Evolutionary conservation across 2,113 vertebrate species (phyloP), one percentile per base, ranked within the genome.

Genomic region (Oncorhynchus keta): DNA sequence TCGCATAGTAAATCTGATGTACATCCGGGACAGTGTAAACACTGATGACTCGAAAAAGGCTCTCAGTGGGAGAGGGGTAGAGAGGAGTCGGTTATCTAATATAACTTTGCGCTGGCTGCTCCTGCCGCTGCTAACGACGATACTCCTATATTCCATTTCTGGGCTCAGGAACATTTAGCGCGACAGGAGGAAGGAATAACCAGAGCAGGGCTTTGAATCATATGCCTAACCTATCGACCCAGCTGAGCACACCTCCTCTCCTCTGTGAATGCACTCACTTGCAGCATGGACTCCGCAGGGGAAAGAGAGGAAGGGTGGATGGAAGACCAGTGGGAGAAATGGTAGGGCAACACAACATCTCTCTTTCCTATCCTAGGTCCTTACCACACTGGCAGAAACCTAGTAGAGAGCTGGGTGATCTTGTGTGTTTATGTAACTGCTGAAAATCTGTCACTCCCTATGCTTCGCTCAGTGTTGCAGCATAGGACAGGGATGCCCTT

Each of bases 251-350:
- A 82, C 83, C 79, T 84, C 80, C 73, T 82, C 79, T 82, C 70
- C 72, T 76, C 83, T 85, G 89, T 94, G 91, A 87, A 96, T 96
- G 95, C 91, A 84, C 88, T 94, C 91, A 92, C 90, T 87, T 90
- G 89, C 93, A 94, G 93, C 89, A 99, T 97, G 97, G 97, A 97
- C 81, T 95, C 97, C 0, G 96, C 95, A 89, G 95, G 96, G 90
- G 95, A 94, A 83, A 90, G 95, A 93, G 90, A 93, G 92, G 96
- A 98, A 89, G 96, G 94, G 88, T 99, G 97, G 97, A 92, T 99
- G 95, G 97, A 99, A 92, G 97, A 99, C 85, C 97, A 96, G 92
- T 99, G 97, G 97, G 97, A 99, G 92, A 96, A 94, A 97, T 99
- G 97, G 97, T 99, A 98, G 89, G 95, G 30, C 8, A 76, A 64